Evolutionary conservation across 2,113 vertebrate species (phyloP).

Genomic region (Furnarius figulus): DNA sequence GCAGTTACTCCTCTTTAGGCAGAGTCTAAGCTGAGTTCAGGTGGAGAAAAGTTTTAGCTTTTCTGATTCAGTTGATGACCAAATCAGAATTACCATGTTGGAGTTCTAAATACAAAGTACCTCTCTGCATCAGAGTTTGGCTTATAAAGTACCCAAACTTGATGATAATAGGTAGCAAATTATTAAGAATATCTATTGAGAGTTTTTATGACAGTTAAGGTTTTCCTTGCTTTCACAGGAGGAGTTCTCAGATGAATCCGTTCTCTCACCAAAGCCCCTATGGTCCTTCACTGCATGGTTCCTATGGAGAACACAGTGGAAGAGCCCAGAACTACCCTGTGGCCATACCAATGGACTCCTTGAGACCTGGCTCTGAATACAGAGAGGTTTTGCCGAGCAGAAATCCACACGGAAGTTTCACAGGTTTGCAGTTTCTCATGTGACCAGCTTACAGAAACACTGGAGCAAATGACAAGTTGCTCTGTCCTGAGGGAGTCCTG

Average conservation of each 20-base stretch:
- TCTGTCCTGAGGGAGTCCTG: neutral
- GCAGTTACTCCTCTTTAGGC: neutral
- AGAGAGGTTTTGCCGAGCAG: neutral
- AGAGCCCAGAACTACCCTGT: neutral
- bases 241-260: neutral
- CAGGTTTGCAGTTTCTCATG: slow-evolving; percentile 45
- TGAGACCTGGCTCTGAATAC: neutral
- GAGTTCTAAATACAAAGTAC: neutral
- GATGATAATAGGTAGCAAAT: neutral
- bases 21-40: neutral
- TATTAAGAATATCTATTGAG: neutral
- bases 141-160: neutral
- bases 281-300: neutral
- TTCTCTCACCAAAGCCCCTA: neutral
- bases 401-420: neutral
- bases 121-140: neutral
- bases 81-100: neutral
- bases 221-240: neutral
- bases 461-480: neutral
- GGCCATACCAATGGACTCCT: slow-evolving; percentile 48
- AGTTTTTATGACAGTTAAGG: neutral
- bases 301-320: neutral
- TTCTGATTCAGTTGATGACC: neutral
- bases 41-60: neutral
- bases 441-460: neutral